Evolutionary conservation across 2,113 vertebrate species (phyloP), one percentile per base, ranked within the genome.

Genomic region (Laticauda laticaudata): DNA sequence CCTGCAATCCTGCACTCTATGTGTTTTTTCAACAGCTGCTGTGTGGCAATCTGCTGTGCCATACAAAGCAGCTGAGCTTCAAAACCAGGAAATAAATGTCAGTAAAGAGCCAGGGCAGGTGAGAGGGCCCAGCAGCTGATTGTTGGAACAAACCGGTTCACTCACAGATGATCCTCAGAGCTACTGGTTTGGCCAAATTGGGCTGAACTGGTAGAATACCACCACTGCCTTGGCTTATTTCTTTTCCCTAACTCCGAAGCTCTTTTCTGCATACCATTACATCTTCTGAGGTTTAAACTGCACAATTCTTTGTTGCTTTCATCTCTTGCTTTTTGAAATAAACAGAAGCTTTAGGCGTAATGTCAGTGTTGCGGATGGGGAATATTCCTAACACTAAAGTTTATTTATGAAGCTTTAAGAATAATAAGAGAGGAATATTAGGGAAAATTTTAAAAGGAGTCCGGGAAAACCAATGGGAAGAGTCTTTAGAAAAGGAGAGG

Each of bases 281-380:
- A 81, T 39, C 69, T 81, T 81, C 29, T 51, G 18, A 92, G 21
- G 91, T 94, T 93, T 90, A 45, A 88, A 57, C 29, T 91, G 14
- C 3, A 1, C 3, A 1, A 3, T 91, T 59, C 93, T 75, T 0
- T 1, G 0, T 8, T 18, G 0, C 39, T 86, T 92, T 90, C 55
- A n/a, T 24, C 53, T 92, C 56, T 92, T 55, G 91, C 1, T 91
- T 95, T 96, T 94, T 95, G 86, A 93, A 92, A 86, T 94, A 34
- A 93, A 90, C 89, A 90, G n/a, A 93, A 94, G 92, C 61, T 96
- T 94, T 90, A 95, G 92, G 29, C 61, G 93, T 86, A 95, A 92
- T 14, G 56, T 55, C 87, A 90, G 0, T 53, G 64, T 56, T 91
- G 51, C 0, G n/a, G 45, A 48, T 92, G 54, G 94, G 92, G 88